Base-by-base conservation (phyloP, 2,797 vertebrate species). In the Ctenochaetus hawaiiensis region DNA sequence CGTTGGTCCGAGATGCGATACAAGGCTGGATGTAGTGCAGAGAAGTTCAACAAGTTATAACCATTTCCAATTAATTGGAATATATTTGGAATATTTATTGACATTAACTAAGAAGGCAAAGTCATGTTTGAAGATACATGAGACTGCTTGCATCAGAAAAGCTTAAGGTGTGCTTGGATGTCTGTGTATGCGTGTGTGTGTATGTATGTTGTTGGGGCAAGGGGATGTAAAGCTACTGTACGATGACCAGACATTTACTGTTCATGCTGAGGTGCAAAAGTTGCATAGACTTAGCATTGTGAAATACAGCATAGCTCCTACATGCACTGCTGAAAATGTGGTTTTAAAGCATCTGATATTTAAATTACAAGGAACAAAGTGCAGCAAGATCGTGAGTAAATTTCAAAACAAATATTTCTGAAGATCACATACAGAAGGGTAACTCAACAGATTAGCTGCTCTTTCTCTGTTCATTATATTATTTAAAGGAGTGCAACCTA, bases 201-300 rank as follows among this genome's bases (percentile, higher is more conserved):
- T 57, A 18, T 57, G 67, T 39, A 23, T 30, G 26, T 53, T 11
- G 34, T 53, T 37, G 43, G 2, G 43, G 5, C 34, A 17, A 22
- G 12, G 20, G n/a, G 13, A 26, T 6, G 68, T 51, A 52, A 71
- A 61, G 69, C 68, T 18, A n/a, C 20, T 48, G 30, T 73, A 77
- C 66, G 74, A 41, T 26, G 59, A 69, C 51, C 37, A 63, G 47
- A 73, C 5, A 9, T 43, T 5, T 44, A 63, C 57, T 43, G 58
- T 65, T 82, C 47, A 41, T 47, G n/a, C 54, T 8, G 68, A 78
- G 58, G 77, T 78, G 72, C 67, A 70, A 49, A 70, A 4, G n/a
- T 81, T 85, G 86, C 81, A 81, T 77, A 73, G 80, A 76, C 61
- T 34, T 61, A 49, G 37, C 47, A 6, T 11, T 3, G 66, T 44